Base-by-base conservation (phyloP, 2,113 vertebrate species). In the Orthonyx spaldingii region DNA sequence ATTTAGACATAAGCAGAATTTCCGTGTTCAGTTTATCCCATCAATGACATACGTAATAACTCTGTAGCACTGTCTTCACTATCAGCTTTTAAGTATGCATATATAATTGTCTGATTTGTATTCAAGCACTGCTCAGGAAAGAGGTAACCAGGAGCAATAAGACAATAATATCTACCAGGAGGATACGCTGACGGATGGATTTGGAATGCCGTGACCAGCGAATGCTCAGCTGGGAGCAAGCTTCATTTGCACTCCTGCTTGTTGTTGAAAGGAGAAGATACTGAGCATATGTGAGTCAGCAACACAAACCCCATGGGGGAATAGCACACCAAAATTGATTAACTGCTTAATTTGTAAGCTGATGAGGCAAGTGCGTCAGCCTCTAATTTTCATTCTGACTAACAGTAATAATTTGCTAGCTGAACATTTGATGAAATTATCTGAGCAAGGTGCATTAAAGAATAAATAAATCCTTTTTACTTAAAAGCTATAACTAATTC, bases 301-400 rank as follows among this genome's bases (percentile, higher is more conserved):
- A 94, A 87, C 81, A 77, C 52, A 80, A 89, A 89, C 11, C 63
- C 46, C 89, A 68, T 21, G 44, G 44, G 60, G 79, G 49, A 91
- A 79, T 78, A 96, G 80, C 87, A 75, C 55, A 65, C 71, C 80
- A 91, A 97, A 95, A 96, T 24, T 89, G 90, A 89, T 94, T 89
- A 90, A 96, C 72, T 95, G 86, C 78, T 85, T 95, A 92, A 92
- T 89, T 68, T 72, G 91, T 87, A 94, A 66, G 55, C 68, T 86
- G 91, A 88, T 92, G 91, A 97, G 53, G 85, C 69, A 95, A 95
- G 55, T 89, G 57, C 92, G 77, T 92, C 84, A 95, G 60, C 83
- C 57, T 80, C 66, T 75, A 37, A 95, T 96, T 95, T 95, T 87
- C 74, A 94, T 93, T 89, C 84, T 94, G 90, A 95, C 89, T 94